Base-by-base conservation (phyloP, 1,140 invertebrate species). In the Lepidurus couesii region DNA sequence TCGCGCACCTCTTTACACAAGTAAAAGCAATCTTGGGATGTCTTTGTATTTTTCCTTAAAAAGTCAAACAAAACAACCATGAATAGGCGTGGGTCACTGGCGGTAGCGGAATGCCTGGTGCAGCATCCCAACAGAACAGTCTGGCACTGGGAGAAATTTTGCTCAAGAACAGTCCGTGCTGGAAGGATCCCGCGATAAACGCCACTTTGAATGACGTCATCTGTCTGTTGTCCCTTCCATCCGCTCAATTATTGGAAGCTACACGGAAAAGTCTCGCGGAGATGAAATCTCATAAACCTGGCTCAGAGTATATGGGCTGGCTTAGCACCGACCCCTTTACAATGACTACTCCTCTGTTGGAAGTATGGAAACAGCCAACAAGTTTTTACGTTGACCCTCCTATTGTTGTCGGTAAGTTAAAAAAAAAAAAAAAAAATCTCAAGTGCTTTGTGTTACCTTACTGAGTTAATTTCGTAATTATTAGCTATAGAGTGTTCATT, bases 221-320 rank as follows among this genome's bases (percentile, higher is more conserved):
- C 53, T 65, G 53, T 65, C 53, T 65, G 53, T 65, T 65, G 53
- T 65, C 53, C 53, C 53, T 65, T 13, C 53, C 53, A 21, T 65
- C 53, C 21, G 53, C 53, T 65, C 53, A 65, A 65, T 65, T 65
- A 65, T 65, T 13, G 53, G 9, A 65, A 65, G 53, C 53, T 65
- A 65, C 53, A 16, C 53, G 21, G 53, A 65, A 65, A 65, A 65
- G 53, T 65, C 53, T 65, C 53, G 21, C 16, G 16, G 9, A 65
- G 53, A 65, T 65, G 53, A 65, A 65, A 65, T 13, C 13, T n/a
- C 53, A 16, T 65, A 65, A 65, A 16, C 53, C 53, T 21, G 53
- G 53, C 53, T 65, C 53, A 0, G 21, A 65, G 21, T 65, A 65
- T 4, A 16, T 65, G 53, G 53, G 53, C 1, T 65, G 53, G 53